Evolutionary conservation across 35 echinoderm and acorn worm genomes (phyloP), one percentile per base, ranked within the genome.

Genomic region (Heliocidaris erythrogramma): DNA sequence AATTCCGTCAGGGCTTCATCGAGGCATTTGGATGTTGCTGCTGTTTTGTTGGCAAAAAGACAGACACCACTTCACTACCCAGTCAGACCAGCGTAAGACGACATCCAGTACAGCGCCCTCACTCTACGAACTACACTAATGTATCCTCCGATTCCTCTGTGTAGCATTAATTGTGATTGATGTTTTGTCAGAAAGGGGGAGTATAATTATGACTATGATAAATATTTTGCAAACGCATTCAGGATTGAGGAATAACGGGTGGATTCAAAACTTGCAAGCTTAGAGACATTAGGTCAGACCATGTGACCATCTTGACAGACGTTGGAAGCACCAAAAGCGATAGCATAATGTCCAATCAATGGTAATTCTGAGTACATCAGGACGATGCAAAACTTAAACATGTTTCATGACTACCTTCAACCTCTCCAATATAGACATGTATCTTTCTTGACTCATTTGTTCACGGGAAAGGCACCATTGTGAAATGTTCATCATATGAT

Each of bases 1-100:
- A 94, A 31, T 99, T 99, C 92, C 98, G 98, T 8, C 97, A 99
- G 56, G 98, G 98, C 84, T 99, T 99, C 94, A 60, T 99, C 3
- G 97, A 99, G 18, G 98, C 96, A 14, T 99, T 99, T 86, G 94
- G 95, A 1, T 99, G 97, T 88, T 98, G 97, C 85, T 99, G 94
- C 3, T 99, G 97, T 86, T 97, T 95, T 48, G 14, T 49, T 11
- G 92, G 48, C 30, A 42, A 86, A 52, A 49, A 65, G 59, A 48
- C 71, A 47, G 94, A 94, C 84, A 92, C 93, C 21, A 35, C 49
- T 18, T 85, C 61, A 35, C 69, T 49, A 88, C 69, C 90, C 2
- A 97, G 95, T 27, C 94, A 78, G 21, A 56, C 88, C 7, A 91
- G 88, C 2, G 90, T 91, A 9, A 93, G 97, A 32, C 92, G 90